Percentiles rank a stretch among this genome's conserved stretches.
phyloP scores from a whole-genome alignment of 2,888 invertebrate species.

The Lochmaea capreae region DNA sequence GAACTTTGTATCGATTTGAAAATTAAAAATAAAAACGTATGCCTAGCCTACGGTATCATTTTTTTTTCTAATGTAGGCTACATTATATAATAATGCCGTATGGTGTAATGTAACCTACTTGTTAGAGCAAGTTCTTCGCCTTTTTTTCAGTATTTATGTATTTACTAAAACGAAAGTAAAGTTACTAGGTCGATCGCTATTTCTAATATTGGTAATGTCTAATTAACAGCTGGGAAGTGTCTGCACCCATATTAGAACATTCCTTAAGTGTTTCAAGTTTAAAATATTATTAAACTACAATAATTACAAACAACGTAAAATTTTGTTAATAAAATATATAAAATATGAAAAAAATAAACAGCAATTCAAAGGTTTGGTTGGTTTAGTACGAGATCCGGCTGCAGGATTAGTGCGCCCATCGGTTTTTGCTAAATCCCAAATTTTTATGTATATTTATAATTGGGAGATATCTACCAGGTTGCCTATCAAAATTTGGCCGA shows the following conservation, averaged over 20 bases:
- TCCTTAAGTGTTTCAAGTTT: not conserved
- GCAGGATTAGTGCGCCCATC: too few relatives aligned
- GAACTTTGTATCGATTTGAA: not conserved
- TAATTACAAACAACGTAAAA: too few relatives aligned
- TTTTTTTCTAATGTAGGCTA: not conserved
- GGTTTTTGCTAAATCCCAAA: too few relatives aligned
- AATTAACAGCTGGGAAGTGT: not conserved
- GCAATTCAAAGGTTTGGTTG: not conserved
- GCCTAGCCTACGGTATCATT: not conserved
- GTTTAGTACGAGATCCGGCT: too few relatives aligned
- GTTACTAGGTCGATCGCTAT: not conserved
- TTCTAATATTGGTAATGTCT: not conserved
- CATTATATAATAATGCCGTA: slow-evolving; percentile 7
- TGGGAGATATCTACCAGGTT: too few relatives aligned
- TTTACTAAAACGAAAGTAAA: slow-evolving; percentile 14
- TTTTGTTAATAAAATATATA: too few relatives aligned
- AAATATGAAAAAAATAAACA: too few relatives aligned
- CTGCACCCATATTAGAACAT: not conserved
- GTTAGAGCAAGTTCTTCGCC: not conserved
- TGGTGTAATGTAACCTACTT: slow-evolving; percentile 26
- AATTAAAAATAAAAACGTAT: not conserved
- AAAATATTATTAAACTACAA: not conserved
- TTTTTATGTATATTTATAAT: too few relatives aligned
- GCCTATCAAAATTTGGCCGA: too few relatives aligned
- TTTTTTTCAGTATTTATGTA: not conserved